Conservation (phyloP, 2,888 invertebrate species). For the Drosophila percnosoma region DNA sequence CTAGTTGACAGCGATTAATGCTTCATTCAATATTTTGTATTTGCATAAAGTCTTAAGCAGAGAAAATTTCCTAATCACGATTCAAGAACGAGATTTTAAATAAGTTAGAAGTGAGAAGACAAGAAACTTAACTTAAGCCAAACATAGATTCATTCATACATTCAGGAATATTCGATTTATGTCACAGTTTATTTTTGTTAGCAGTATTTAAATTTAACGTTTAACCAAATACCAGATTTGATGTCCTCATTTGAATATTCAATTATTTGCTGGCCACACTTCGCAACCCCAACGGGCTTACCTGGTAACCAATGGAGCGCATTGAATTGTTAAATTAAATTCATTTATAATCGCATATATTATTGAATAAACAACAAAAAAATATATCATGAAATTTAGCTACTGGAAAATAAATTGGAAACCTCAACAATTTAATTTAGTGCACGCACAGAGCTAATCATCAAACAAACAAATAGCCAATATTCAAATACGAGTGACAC, state of each 20-base stretch:
- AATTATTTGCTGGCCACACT: conserved; percentile 5
- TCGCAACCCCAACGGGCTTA: background rate
- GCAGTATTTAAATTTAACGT: background rate
- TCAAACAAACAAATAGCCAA: conserved; percentile 39
- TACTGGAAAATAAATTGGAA: conserved; percentile 25
- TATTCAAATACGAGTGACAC: conserved; percentile 45
- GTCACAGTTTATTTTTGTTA: background rate
- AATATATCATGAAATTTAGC: conserved; percentile 1
- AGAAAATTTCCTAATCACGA: no score
- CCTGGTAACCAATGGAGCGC: conserved; percentile 20
- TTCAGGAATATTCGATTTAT: background rate
- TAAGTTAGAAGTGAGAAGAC: background rate
- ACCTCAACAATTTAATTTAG: conserved; percentile 60
- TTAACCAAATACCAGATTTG: background rate
- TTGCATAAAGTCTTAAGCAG: no score
- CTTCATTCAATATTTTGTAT: background rate
- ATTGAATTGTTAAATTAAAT: conserved; percentile 42
- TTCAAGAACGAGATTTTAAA: background rate
- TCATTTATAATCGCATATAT: conserved; percentile 26
- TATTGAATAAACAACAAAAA: background rate
- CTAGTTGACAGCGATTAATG: background rate
- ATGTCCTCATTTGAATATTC: background rate
- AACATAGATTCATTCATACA: background rate
- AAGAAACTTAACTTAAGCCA: background rate
- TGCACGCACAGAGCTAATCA: conserved; percentile 38